These are phyloP conservation scores for Antigone vipio DNA, from an alignment of 2,113 vertebrate species.

Conservation along the genomic window DNA sequence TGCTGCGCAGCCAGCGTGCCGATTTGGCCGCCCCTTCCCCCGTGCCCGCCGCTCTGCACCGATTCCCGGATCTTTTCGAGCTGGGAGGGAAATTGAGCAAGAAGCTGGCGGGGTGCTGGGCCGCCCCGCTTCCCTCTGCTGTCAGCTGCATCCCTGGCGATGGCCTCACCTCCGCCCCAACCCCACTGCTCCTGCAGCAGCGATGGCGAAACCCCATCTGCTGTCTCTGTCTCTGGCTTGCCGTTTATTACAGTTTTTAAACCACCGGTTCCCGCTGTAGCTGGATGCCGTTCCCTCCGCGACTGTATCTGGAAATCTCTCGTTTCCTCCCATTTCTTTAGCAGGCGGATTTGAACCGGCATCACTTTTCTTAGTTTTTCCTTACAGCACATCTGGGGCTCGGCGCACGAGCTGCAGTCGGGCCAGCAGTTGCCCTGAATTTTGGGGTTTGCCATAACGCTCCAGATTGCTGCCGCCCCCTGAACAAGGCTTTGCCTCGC, in stretches of 20 bases:
- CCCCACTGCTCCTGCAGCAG: background rate
- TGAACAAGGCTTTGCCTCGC: no score
- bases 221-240: background rate
- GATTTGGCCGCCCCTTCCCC: background rate
- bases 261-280: accelerated
- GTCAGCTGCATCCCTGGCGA: background rate
- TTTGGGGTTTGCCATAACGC: background rate
- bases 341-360: accelerated
- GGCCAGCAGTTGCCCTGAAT: background rate
- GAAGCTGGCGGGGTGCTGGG: background rate
- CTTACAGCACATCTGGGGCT: background rate
- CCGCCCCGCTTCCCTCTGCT: background rate
- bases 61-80: background rate
- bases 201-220: background rate
- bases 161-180: no score
- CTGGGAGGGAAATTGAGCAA: background rate
- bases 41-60: accelerated
- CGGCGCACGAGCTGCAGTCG: accelerated
- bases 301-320: background rate
- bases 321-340: background rate
- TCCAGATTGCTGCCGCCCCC: background rate
- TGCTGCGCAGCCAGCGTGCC: background rate
- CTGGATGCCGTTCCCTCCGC: background rate
- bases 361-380: accelerated
- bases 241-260: background rate